These are phyloP conservation scores for Pteria penguin DNA, from an alignment of 2,888 invertebrate genomes.

Conservation along the genomic window DNA sequence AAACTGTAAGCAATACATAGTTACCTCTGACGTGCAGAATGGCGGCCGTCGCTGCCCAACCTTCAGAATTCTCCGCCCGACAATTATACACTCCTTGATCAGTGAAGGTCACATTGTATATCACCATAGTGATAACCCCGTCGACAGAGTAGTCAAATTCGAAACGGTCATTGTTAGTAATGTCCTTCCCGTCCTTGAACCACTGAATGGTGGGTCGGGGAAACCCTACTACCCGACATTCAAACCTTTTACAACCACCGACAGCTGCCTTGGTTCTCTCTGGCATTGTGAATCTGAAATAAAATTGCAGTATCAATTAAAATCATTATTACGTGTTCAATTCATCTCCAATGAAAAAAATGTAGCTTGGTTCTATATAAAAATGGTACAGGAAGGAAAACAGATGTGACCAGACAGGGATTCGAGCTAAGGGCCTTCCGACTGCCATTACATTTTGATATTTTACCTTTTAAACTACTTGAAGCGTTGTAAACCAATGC, in stretches of 20 bases:
- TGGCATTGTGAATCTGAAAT: constrained; percentile 61
- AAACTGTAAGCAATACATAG: constrained; percentile 6
- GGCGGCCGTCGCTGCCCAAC: constrained; percentile 78
- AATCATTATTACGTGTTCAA: no score
- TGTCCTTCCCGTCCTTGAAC: constrained; percentile 78
- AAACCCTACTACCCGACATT: constrained; percentile 77
- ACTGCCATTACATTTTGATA: no score
- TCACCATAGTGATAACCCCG: constrained; percentile 74
- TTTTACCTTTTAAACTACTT: no score
- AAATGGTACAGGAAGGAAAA: no score
- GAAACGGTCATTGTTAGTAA: constrained; percentile 72
- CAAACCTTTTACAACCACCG: constrained; percentile 77
- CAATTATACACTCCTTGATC: constrained; percentile 79
- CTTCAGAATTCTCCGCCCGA: constrained; percentile 78
- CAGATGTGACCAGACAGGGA: no score
- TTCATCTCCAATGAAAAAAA: no score
- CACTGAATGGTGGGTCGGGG: constrained; percentile 78
- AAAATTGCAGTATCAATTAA: no score
- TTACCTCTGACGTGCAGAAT: constrained; percentile 77
- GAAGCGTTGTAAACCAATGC: no score
- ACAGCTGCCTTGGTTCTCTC: constrained; percentile 61
- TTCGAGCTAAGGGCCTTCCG: no score
- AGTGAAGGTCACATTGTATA: constrained; percentile 68
- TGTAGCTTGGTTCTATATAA: no score
- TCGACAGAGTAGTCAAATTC: constrained; percentile 69